These are phyloP conservation scores for Zapus hudsonius DNA, from an alignment of 2,113 vertebrate species.

Conservation along the genomic window DNA sequence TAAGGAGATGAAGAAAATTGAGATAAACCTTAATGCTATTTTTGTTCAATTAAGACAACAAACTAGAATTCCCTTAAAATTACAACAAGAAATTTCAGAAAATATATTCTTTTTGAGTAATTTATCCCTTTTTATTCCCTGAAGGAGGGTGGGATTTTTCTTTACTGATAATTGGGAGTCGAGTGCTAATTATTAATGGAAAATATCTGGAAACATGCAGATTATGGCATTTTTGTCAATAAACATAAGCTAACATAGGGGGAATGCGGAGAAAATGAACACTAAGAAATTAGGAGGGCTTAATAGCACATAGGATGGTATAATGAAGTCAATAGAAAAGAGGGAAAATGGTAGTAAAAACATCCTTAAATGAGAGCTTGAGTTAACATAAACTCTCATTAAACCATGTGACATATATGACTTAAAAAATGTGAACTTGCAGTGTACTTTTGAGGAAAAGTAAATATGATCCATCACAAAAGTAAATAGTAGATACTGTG, in stretches of 20 bases:
- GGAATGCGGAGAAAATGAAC: neutral
- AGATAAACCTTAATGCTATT: neutral
- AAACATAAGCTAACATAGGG: neutral
- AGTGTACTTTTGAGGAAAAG: neutral
- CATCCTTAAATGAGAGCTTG: neutral
- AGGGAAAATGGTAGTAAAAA: neutral
- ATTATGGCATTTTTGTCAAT: neutral
- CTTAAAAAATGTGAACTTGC: neutral
- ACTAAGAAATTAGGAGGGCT: neutral
- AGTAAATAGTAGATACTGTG: neutral
- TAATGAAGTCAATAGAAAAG: slow-evolving; percentile 2
- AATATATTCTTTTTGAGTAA: neutral
- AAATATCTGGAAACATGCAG: neutral
- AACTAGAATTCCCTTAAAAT: neutral
- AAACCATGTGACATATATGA: neutral
- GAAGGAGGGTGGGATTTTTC: neutral
- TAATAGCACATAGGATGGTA: neutral
- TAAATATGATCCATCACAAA: neutral
- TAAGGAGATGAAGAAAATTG: neutral
- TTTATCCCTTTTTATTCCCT: neutral
- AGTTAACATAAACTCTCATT: slow-evolving; percentile 36
- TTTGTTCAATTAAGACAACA: neutral
- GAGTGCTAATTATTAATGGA: neutral
- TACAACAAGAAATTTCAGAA: neutral
- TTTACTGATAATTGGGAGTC: neutral